Base-by-base conservation (phyloP, 2,888 invertebrate species). In the Strigamia crassipes region DNA sequence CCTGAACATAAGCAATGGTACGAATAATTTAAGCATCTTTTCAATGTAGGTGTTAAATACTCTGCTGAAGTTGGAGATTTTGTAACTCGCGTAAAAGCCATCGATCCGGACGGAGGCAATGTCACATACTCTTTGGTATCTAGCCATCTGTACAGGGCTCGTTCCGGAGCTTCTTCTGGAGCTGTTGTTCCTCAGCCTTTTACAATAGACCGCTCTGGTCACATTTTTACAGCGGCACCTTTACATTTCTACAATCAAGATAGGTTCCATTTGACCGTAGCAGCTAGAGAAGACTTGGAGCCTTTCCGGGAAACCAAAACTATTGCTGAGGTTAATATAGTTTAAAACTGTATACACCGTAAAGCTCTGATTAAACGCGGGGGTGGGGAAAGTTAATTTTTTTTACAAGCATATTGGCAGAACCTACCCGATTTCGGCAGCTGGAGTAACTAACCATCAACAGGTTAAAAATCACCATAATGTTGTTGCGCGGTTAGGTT, bases 161-260 rank as follows among this genome's bases (percentile, higher is more conserved):
- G 34, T 3, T 27, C 78, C 12, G 2, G 8, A 23, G 15, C 38
- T 9, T 85, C 86, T 8, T 85, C 86, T 15, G 96, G 96, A 0
- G 95, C 95, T 0, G 94, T 96, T 27, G 94, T 96, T 23, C 96
- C 96, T 0, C 95, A 95, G 66, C 96, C 96, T 0, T 96, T 96
- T 86, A 93, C 93, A 84, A 92, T 94, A 6, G 92, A 92, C 0
- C 91, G 92, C 81, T 91, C 91, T 84, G 94, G 94, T 84, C 88
- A 91, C 87, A 88, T 95, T 38, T 90, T 91, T 83, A 95, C 96
- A 0, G 93, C 94, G 0, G 91, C 93, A 41, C 93, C 93, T 85
- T 93, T 96, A 92, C 92, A 94, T 0, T 95, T 96, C 86, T 96
- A 96, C 87, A 94, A 94, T 86, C 95, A 96, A 85, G 94, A 96